Percentiles rank a stretch among this genome's conserved stretches.
These are phyloP conservation scores for Tiliacea citrago DNA, from an alignment of 2,888 invertebrate species.

Conservation along the genomic window DNA sequence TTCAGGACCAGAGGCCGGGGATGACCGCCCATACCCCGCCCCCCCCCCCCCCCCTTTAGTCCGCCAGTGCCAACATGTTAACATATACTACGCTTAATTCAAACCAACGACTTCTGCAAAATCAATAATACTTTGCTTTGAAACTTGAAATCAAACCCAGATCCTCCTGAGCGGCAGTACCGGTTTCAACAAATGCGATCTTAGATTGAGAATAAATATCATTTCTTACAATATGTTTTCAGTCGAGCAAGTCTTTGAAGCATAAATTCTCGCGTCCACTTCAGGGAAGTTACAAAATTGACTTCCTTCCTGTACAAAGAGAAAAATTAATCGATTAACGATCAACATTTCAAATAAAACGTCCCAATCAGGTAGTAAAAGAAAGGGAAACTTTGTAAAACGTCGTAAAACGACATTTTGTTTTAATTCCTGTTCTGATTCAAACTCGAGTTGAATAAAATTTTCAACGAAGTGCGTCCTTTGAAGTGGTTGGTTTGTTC, in stretches of 20 bases:
- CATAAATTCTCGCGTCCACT: constrained; percentile 9
- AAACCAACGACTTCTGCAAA: not conserved
- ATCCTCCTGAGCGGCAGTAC: not conserved
- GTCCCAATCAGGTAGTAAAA: constrained; percentile 63
- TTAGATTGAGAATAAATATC: constrained; percentile 15
- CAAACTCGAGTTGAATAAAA: constrained; percentile 70
- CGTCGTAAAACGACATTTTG: constrained; percentile 65
- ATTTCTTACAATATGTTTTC: constrained; percentile 22
- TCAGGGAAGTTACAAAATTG: constrained; percentile 29
- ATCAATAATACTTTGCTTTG: not conserved
- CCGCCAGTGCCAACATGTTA: too few species aligned
- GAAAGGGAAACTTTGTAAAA: constrained; percentile 63
- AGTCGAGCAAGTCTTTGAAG: constrained; percentile 14
- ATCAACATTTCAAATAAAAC: constrained; percentile 62
- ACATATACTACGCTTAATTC: not conserved
- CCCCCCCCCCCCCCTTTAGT: too few species aligned
- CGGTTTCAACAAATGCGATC: not conserved
- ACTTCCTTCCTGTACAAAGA: constrained; percentile 37
- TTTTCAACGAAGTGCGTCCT: constrained; percentile 64
- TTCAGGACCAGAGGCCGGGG: too few species aligned
- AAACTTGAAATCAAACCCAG: not conserved
- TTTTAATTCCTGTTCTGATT: constrained; percentile 71
- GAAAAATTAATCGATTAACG: constrained; percentile 57
- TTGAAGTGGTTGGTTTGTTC: constrained; percentile 68
- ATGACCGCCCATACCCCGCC: too few species aligned